Evolutionary conservation across 2,888 invertebrate species (phyloP), one percentile per base, ranked within the genome.

Genomic region (Agrotis puta): DNA sequence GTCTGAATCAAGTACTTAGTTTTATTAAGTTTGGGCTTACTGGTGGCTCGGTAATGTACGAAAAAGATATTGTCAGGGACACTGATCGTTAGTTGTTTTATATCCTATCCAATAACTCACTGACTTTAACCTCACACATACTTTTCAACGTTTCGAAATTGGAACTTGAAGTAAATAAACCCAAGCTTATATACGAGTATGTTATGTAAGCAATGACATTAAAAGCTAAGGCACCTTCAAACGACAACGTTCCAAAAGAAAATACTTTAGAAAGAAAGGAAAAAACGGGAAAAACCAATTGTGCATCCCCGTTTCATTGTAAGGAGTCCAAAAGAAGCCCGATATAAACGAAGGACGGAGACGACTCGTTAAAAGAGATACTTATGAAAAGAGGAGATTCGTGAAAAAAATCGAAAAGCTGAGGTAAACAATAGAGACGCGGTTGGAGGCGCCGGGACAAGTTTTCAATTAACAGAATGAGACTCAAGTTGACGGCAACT

Each of bases 401-500:
- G 81, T 74, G 83, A 77, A 87, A 91, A 83, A 90, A 90, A 91
- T 85, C 85, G 74, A 88, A 88, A 88, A 87, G 82, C 85, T 86
- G 85, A 85, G 73, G 87, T 85, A 90, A 90, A 93, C 90, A 92
- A 93, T 90, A 88, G 88, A 79, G 77, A 76, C 79, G 85, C 84
- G 84, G 87, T 86, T 84, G 84, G 85, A 87, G 85, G 86, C 87
- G 85, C 78, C 82, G 83, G 84, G 72, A 88, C 87, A 92, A 92
- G 88, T 91, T 92, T 92, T 90, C 90, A 89, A 90, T 91, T 87
- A 88, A 89, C 87, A 88, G 83, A 85, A 88, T 85, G 83, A 86
- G 88, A 88, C 85, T 87, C 84, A 82, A 84, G 84, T 79, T 81
- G 83, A 79, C 74, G 66, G 80, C 76, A 70, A 76, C 82, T 84